Evolutionary conservation across 2,797 vertebrate genomes (phyloP).

Genomic region (Chloroceryle amazona): DNA sequence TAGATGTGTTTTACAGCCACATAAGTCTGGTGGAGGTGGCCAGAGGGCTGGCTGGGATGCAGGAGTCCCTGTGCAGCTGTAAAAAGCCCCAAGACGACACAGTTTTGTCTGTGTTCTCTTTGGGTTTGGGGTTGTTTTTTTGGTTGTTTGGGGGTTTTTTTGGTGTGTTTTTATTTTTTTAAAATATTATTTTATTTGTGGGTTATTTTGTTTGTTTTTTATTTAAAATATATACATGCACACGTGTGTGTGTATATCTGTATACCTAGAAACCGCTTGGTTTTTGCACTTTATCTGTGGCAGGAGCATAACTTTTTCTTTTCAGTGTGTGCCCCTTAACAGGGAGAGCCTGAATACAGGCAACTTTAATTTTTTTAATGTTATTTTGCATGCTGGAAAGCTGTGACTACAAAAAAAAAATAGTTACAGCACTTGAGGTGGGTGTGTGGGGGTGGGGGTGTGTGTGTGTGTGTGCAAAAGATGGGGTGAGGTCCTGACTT

Average conservation of each 20-base stretch:
- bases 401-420: neutral
- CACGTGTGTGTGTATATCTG: neutral
- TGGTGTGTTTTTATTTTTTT: too few species aligned
- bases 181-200: too few species aligned
- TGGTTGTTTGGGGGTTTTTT: too few species aligned
- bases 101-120: neutral
- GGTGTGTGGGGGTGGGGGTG: neutral
- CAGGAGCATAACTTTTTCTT: slow-evolving; percentile 14
- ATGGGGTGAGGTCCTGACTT: neutral
- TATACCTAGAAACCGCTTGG: slow-evolving; percentile 42
- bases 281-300: slow-evolving; percentile 73
- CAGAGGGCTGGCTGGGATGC: neutral
- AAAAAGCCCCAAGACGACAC: neutral
- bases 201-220: neutral
- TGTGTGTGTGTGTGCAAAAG: neutral
- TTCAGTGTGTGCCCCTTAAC: neutral
- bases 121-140: neutral
- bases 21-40: neutral
- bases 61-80: neutral
- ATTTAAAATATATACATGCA: neutral
- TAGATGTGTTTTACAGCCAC: neutral
- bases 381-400: slow-evolving; percentile 27
- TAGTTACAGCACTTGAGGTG: neutral
- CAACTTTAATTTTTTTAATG: neutral
- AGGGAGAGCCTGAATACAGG: neutral